Evolutionary conservation across 2,797 vertebrate species (phyloP), one percentile per base, ranked within the genome.

Genomic region (Sebastes taczanowskii): DNA sequence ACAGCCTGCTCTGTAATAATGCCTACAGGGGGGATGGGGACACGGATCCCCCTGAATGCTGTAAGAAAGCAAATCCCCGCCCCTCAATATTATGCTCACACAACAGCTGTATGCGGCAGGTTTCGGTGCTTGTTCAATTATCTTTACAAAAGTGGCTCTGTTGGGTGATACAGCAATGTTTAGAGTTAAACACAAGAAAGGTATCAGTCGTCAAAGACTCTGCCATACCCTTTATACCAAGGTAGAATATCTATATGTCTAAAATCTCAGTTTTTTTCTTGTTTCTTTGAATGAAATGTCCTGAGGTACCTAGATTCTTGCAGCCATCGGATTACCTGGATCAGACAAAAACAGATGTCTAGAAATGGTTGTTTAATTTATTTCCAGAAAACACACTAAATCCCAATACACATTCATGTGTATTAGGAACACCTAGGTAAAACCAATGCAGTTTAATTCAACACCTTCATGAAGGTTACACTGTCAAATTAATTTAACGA

Each of bases 1-100:
- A 84, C 9, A 27, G 69, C 49, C 27, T 23, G 29, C 27, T 86
- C 76, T 78, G 85, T 68, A 56, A 62, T 65, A 34, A 70, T 60
- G 69, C 60, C 68, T 71, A 5, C 46, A 23, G 53, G 63, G 46
- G 38, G 22, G 64, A n/a, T 7, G 58, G 70, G 53, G 55, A 55
- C 59, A 32, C 8, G 20, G 56, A 77, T 78, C 13, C 70, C 30
- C 49, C 18, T 53, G 29, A 83, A 81, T 23, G 32, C 76, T 23
- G 30, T 8, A 49, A 25, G 38, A 70, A 76, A 80, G 60, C 6
- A 32, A 30, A 46, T 61, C 30, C 53, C 25, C 11, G 6, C 56
- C 70, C 27, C 60, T 85, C 46, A 63, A 38, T 68, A 49, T 29
- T 49, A 66, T 58, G 72, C 30, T 64, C 63, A 38, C 29, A 46